Base-by-base conservation (phyloP, 1,140 invertebrate species). In the Maconellicoccus hirsutus region DNA sequence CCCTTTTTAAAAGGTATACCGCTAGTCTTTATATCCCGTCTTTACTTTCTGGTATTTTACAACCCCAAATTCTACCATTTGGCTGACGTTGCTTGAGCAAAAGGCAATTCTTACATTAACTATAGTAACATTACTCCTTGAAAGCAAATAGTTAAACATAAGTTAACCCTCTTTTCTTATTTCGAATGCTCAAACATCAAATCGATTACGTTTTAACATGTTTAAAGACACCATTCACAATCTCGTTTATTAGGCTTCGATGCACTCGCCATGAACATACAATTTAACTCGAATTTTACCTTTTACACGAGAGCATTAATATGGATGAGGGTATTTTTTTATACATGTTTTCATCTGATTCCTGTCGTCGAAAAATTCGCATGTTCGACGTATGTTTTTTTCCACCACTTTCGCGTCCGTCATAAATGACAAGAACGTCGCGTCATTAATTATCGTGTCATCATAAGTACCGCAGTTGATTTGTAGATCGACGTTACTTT, bases 71-170 rank as follows among this genome's bases (percentile, higher is more conserved):
- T 66, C 25, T 8, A 66, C 19, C 61, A 66, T 19, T 26, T 52
- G 42, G 61, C 61, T 66, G 61, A 66, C 19, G 61, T 25, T 66
- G 61, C 19, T 66, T 66, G 7, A 66, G 61, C 61, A 25, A 66
- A 66, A 66, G 61, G 21, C 61, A 66, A 26, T 26, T 23, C 61
- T 66, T 66, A 26, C 61, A 66, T 66, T 66, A 66, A 25, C 42
- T 16, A 19, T 52, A 52, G 42, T 52, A 52, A 52, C 42, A 52
- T 52, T 52, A 52, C 42, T 52, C 42, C 29, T 33, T 33, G 42
- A 16, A 52, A 52, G 42, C n/a, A 52, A 52, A 52, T 52, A 52
- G 42, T 52, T 52, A 52, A 52, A 52, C 42, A 52, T 52, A 52
- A 52, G 42, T 52, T 52, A 52, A 52, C 42, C 42, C 42, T 52